Conservation (phyloP, 2,113 vertebrate species). For the Nyctibius bracteatus region DNA sequence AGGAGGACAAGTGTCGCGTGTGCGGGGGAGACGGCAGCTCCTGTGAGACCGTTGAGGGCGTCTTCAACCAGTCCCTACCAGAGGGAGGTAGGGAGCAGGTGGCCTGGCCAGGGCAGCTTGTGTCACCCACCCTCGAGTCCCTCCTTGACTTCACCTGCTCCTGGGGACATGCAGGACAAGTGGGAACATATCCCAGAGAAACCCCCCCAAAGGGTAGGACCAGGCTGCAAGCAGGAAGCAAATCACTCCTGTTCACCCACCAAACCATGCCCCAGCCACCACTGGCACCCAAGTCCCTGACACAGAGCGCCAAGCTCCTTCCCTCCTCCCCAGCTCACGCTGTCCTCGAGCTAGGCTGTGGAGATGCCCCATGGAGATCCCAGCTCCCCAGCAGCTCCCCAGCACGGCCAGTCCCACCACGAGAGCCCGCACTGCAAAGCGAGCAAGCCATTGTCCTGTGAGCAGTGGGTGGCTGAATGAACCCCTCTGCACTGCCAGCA, state of each 20-base stretch:
- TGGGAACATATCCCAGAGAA: neutral
- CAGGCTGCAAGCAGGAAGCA: neutral
- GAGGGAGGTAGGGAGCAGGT: conserved; percentile 82
- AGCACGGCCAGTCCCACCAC: neutral
- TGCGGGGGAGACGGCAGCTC: conserved; percentile 92
- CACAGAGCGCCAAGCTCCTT: neutral
- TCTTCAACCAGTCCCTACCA: conserved; percentile 86
- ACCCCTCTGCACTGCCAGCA: neutral
- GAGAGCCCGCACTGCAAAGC: fast-evolving
- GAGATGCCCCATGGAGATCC: neutral
- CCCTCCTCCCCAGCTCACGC: fast-evolving
- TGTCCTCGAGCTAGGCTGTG: neutral
- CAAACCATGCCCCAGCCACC: neutral
- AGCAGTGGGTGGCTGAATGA: neutral
- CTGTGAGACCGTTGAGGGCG: conserved; percentile 88
- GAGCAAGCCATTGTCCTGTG: neutral
- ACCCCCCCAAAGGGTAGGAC: neutral
- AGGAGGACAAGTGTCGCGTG: conserved; percentile 91
- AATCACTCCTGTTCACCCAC: neutral
- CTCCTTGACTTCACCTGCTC: neutral
- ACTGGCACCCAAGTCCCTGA: neutral
- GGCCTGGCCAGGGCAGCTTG: neutral
- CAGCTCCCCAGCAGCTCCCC: neutral
- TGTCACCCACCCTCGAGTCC: fast-evolving
- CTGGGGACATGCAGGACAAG: neutral